These are phyloP conservation scores for Orgyia antiqua DNA, from an alignment of 2,888 invertebrate species.

Conservation along the genomic window DNA sequence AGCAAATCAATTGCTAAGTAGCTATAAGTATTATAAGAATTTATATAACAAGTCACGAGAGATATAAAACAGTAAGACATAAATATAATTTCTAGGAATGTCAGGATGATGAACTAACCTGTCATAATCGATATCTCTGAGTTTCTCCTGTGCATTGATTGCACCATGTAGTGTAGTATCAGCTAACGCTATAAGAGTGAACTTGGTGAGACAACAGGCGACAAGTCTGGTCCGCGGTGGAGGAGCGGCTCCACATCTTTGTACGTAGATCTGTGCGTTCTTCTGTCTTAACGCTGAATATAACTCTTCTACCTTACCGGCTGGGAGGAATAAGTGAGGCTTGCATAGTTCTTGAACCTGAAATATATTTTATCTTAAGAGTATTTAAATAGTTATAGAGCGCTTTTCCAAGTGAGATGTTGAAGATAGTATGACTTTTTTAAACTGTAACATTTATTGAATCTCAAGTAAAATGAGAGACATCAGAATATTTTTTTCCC, in stretches of 20 bases:
- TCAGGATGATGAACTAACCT: conserved; percentile 64
- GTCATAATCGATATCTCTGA: conserved; percentile 91
- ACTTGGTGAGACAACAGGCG: conserved; percentile 89
- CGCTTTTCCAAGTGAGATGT: too few relatives aligned
- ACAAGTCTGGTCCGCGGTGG: conserved; percentile 83
- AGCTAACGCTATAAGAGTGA: conserved; percentile 84
- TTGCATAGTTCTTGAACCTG: conserved; percentile 84
- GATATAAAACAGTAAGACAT: too few relatives aligned
- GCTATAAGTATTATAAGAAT: too few relatives aligned
- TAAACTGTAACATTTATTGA: too few relatives aligned
- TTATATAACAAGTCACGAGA: too few relatives aligned
- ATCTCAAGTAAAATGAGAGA: too few relatives aligned
- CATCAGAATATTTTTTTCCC: too few relatives aligned
- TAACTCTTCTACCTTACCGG: conserved; percentile 92
- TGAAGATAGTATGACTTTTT: too few relatives aligned
- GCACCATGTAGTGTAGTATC: conserved; percentile 92
- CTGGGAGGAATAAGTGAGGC: conserved; percentile 89
- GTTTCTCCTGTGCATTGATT: conserved; percentile 83
- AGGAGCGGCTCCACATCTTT: conserved; percentile 81
- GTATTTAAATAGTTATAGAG: too few relatives aligned
- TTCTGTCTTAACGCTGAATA: conserved; percentile 91
- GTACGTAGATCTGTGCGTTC: conserved; percentile 97
- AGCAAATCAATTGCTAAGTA: too few relatives aligned
- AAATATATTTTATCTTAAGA: too few relatives aligned
- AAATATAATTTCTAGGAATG: too few relatives aligned